A percentile compares a stretch with the other conserved stretches of the same genome.
These are phyloP conservation scores for Sciurus niger DNA, from an alignment of 2,113 vertebrate species.

Conservation along the genomic window DNA sequence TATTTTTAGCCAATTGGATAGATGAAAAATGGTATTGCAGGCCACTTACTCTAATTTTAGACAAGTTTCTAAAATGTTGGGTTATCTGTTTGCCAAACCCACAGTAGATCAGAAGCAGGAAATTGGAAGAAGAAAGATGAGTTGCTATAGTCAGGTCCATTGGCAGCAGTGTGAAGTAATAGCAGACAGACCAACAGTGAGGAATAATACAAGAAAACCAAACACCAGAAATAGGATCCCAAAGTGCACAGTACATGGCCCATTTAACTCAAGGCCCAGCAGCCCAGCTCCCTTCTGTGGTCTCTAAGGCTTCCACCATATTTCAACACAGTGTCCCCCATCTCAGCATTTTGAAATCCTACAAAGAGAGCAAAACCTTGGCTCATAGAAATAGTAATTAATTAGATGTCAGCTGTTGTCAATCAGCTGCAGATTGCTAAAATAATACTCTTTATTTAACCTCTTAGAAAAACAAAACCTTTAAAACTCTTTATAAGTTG, in stretches of 20 bases:
- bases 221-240: conserved; percentile 40
- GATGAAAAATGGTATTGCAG: conserved; percentile 50
- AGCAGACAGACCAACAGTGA: conserved; percentile 45
- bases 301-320: conserved; percentile 44
- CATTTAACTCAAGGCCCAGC: conserved; percentile 36
- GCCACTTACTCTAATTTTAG: conserved; percentile 66
- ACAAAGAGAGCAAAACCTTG: conserved; percentile 51
- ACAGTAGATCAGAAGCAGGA: conserved; percentile 64
- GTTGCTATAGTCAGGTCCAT: background rate
- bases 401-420: conserved; percentile 67
- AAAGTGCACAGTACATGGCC: background rate
- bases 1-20: conserved; percentile 52
- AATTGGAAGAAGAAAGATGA: conserved; percentile 60
- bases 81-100: conserved; percentile 65
- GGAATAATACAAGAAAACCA: conserved; percentile 38
- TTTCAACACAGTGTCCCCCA: conserved; percentile 36
- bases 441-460: conserved; percentile 43
- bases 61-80: conserved; percentile 39
- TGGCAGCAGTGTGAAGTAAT: conserved; percentile 44
- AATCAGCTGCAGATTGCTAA: conserved; percentile 60
- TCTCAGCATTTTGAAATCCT: conserved; percentile 61
- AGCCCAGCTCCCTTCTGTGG: background rate
- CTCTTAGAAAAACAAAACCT: conserved; percentile 40
- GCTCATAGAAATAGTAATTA: conserved; percentile 50
- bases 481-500: background rate